Base-by-base conservation (phyloP, 2,888 invertebrate genomes). In the Drosophila demipolita region DNA sequence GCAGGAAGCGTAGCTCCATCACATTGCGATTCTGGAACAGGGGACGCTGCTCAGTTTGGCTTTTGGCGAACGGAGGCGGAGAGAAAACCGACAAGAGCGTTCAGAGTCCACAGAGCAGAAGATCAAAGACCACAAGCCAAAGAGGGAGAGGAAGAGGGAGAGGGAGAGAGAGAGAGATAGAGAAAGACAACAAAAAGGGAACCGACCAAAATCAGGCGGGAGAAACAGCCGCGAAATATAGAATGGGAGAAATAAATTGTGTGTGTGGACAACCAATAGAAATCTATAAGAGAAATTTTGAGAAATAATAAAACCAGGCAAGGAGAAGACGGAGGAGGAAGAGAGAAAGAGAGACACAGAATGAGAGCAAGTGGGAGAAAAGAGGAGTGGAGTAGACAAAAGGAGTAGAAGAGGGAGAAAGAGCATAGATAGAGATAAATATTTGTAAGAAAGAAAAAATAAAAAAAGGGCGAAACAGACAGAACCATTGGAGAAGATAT, bases 1-100 rank as follows among this genome's bases (percentile, higher is more conserved):
- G 92, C 91, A 91, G 92, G 91, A 92, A 94, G 79, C 90, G 92
- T 82, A 91, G 91, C 92, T 90, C 93, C 93, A 91, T 92, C 83
- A 93, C 91, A 81, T 93, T 93, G 83, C 92, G 92, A 91, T 93
- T 93, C 93, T 93, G 92, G 85, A 93, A 93, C 91, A 92, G 79
- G 89, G 90, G 86, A 93, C 89, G 92, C 92, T 90, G 92, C 92
- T 91, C 84, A 92, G 89, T 91, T 82, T 75, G 61, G 90, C 90
- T 87, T 87, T 85, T 69, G 84, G 85, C 89, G 85, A 88, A 68
- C 63, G 66, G 26, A 54, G 45, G 32, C 26, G 33, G 32, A 36
- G 26, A 40, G 58, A 60, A 35, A n/a, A 23, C 26, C 42, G 32
- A 40, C 11, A 52, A 36, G 40, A 38, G 49, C 15, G 50, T 26